Evolutionary conservation across 2,113 vertebrate species (phyloP).

Genomic region (Psettodes erumei): DNA sequence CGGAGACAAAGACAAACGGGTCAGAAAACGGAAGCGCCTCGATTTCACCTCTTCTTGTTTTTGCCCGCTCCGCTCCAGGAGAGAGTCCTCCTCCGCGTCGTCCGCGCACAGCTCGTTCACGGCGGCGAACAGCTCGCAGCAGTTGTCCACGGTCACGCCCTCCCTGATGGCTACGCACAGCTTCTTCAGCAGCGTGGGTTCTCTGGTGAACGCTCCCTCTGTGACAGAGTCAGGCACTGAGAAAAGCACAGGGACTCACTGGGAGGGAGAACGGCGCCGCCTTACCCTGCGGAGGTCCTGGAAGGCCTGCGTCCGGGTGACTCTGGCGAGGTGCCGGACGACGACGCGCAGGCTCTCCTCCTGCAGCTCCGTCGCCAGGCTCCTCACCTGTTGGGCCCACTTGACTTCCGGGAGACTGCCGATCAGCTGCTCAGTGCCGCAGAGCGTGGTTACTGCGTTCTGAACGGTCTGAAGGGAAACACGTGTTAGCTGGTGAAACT

Average conservation of each 20-base stretch:
- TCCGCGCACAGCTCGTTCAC: conserved; percentile 81
- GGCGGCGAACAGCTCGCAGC: conserved; percentile 88
- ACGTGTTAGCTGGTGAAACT: conserved; percentile 49
- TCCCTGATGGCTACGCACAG: conserved; percentile 89
- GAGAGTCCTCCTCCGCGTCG: conserved; percentile 42
- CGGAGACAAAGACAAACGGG: neutral
- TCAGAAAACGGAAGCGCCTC: conserved; percentile 16
- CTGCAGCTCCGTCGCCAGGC: conserved; percentile 86
- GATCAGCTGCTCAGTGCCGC: conserved; percentile 89
- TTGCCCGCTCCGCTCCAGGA: conserved; percentile 21
- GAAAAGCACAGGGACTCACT: neutral
- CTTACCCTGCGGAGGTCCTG: conserved; percentile 87
- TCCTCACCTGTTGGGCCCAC: conserved; percentile 88
- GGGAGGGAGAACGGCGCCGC: neutral
- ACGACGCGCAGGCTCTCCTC: conserved; percentile 87
- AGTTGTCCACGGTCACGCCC: conserved; percentile 89
- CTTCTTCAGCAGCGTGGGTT: conserved; percentile 89
- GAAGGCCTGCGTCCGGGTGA: conserved; percentile 87
- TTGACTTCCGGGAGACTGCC: conserved; percentile 91
- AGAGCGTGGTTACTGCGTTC: conserved; percentile 88
- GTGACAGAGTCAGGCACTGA: conserved; percentile 11
- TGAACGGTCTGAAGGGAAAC: conserved; percentile 83
- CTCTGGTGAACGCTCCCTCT: conserved; percentile 92
- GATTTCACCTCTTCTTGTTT: conserved; percentile 69
- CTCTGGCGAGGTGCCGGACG: conserved; percentile 84